Conservation (phyloP, 2,113 vertebrate genomes). For the Ptyas mucosa region DNA sequence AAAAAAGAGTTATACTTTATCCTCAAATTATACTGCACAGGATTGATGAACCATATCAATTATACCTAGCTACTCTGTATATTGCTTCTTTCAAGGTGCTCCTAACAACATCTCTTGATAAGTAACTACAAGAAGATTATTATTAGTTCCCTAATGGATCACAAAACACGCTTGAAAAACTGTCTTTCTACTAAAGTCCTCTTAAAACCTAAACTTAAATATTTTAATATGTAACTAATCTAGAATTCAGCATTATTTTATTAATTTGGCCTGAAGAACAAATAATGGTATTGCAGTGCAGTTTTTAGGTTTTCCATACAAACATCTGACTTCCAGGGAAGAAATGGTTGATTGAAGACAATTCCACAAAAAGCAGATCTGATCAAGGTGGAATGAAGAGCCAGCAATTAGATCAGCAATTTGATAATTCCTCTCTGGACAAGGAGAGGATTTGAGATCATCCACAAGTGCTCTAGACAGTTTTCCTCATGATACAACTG, state of each 20-base stretch:
- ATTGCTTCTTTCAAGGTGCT: not conserved
- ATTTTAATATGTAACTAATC: slow-evolving; percentile 5
- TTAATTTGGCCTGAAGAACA: not conserved
- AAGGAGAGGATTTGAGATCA: not conserved
- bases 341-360: not conserved
- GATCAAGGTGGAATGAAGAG: not conserved
- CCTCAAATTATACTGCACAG: not conserved
- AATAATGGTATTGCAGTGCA: accelerated
- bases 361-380: not conserved
- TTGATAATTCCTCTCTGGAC: too few species aligned
- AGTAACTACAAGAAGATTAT: not conserved
- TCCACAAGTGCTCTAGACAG: not conserved
- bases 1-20: not conserved
- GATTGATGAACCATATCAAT: not conserved
- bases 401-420: not conserved
- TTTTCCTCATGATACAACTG: not conserved
- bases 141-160: not conserved
- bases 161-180: not conserved
- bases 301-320: not conserved
- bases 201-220: slow-evolving; percentile 3
- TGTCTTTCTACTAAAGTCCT: not conserved
- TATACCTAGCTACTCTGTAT: not conserved
- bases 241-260: not conserved
- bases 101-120: not conserved
- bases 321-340: not conserved